Evolutionary conservation across 92 coral and sea anemone species (phyloP).

Genomic region (Plumapathes pennacea): DNA sequence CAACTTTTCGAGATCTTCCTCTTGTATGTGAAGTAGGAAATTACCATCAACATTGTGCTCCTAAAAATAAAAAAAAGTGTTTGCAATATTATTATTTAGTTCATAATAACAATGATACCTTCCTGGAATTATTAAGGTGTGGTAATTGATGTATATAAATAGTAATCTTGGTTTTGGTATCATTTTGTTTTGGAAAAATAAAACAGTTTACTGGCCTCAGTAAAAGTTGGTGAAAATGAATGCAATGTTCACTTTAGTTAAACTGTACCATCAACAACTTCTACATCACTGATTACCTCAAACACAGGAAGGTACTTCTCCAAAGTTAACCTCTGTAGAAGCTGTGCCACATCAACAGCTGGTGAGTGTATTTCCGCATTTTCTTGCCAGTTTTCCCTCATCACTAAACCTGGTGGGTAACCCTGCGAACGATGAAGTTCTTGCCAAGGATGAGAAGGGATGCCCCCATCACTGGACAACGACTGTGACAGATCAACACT

Average conservation of each 20-base stretch:
- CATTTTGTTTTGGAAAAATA: not conserved
- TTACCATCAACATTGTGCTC: slow-evolving; percentile 76
- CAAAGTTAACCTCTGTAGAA: slow-evolving; percentile 71
- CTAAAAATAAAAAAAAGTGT: slow-evolving; percentile 19
- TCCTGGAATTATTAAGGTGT: not conserved
- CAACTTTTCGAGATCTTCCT: slow-evolving; percentile 79
- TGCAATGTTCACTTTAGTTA: no score
- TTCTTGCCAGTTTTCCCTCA: slow-evolving; percentile 82
- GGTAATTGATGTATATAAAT: no score
- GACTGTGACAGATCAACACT: slow-evolving; percentile 69
- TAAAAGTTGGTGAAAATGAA: no score
- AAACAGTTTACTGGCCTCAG: not conserved
- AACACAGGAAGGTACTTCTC: slow-evolving; percentile 85
- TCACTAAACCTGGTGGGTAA: slow-evolving; percentile 58
- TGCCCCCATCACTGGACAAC: slow-evolving; percentile 42
- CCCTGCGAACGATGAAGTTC: slow-evolving; percentile 68
- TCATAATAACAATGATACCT: not conserved
- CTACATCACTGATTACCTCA: no score
- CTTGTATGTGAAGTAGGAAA: slow-evolving; percentile 74
- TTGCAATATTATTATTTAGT: not conserved
- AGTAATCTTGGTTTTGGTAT: not conserved
- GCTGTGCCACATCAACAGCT: slow-evolving; percentile 56
- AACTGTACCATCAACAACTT: no score
- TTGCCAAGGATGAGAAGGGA: slow-evolving; percentile 72
- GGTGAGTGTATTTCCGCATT: slow-evolving; percentile 28